Evolutionary conservation across 2,888 invertebrate species (phyloP), one percentile per base, ranked within the genome.

Genomic region (Cosmia pyralina): DNA sequence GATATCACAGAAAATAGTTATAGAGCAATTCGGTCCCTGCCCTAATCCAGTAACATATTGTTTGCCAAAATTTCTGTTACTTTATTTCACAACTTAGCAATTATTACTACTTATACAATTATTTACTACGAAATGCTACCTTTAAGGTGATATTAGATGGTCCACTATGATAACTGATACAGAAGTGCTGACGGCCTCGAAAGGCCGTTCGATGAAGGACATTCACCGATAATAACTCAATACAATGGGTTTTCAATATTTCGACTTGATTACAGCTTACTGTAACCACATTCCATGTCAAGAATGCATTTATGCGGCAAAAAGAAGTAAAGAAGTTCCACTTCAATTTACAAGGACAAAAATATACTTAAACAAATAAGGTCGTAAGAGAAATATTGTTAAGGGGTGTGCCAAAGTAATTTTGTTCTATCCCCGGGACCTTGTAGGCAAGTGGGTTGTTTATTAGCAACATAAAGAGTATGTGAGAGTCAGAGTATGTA

Each of bases 241-340:
- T 64, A 81, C 85, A 86, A 87, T 82, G 60, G 65, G 63, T 77
- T 78, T 80, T 72, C 71, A 76, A 85, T 85, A 85, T 80, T 83
- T 75, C n/a, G 62, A 80, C 72, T 69, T 71, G 72, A 80, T 83
- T 69, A 79, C 69, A 57, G 72, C 64, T 55, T 34, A 57, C 53
- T 68, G 69, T 68, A 81, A 81, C 86, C 77, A 55, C 86, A 86
- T 87, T 87, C 84, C 81, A 44, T 7, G 0, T 7, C 10, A 57
- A 75, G 82, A 87, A 84, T 87, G 85, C 62, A 63, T 85, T 41
- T 50, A 69, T 0, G 63, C 13, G 10, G 50, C 58, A 64, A 41
- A 19, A 11, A 15, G 4, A 22, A 34, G n/a, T 15, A 19, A 44
- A 69, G 69, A 83, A 79, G 63, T 13, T 19, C 19, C 62, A 79